These are phyloP conservation scores for Pterostichus madidus DNA, from an alignment of 2,888 invertebrate genomes.

Conservation along the genomic window DNA sequence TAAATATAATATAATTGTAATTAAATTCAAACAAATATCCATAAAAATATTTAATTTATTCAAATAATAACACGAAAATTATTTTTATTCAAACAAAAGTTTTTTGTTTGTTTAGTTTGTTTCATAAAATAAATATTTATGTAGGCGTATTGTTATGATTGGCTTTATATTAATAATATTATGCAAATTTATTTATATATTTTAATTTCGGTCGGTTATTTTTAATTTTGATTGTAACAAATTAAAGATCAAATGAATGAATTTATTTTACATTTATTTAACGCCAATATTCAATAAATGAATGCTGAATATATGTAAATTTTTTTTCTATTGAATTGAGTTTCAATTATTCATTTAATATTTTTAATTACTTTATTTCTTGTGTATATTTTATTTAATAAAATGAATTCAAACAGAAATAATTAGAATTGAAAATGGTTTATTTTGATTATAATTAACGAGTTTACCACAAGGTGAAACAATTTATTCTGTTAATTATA, in stretches of 20 bases:
- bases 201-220: constrained; percentile 17
- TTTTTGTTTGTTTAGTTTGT: constrained; percentile 7
- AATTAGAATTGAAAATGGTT: constrained; percentile 16
- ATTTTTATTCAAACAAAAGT: not conserved
- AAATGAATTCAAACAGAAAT: not conserved
- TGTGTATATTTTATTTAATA: not conserved
- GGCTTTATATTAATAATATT: constrained; percentile 9
- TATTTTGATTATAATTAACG: not conserved
- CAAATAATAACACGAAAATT: not conserved
- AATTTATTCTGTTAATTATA: constrained; percentile 12
- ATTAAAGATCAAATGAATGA: constrained; percentile 17
- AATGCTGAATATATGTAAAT: not conserved
- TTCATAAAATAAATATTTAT: not conserved
- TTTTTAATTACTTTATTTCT: not conserved
- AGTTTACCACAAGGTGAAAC: not conserved
- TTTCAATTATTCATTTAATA: not conserved
- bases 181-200: not conserved
- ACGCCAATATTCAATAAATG: not conserved
- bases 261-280: constrained; percentile 15
- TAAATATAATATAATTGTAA: not conserved
- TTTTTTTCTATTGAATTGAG: not conserved
- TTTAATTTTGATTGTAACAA: not conserved
- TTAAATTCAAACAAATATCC: not conserved
- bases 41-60: not conserved
- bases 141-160: not conserved